Base-by-base conservation (phyloP, 2,888 invertebrate genomes). In the Brachynemurus nebulosus region DNA sequence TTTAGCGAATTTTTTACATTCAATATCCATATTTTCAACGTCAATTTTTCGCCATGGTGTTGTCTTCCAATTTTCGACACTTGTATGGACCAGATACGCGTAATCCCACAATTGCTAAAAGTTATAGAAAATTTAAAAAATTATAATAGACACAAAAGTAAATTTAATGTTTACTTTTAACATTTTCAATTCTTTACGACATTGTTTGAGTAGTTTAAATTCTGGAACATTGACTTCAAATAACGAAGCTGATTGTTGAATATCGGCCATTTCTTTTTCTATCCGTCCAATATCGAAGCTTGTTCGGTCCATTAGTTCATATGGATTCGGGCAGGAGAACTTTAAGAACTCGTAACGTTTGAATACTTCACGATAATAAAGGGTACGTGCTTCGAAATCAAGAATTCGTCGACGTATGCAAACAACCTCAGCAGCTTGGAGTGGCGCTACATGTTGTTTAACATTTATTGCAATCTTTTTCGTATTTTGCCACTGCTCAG, bases 11-110 rank as follows among this genome's bases (percentile, higher is more conserved):
- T 93, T 91, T 62, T 96, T 96, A 64, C 95, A 95, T 64, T 96
- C 95, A 53, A 95, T 89, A 59, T 96, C 96, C 93, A 96, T 95
- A 58, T 93, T 92, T 66, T 96, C 96, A 33, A 95, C 93, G 59
- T 96, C 93, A 48, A 96, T 92, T 62, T 92, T 89, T 45, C 89
- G 76, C 96, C 96, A 96, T 0, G 90, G 89, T 0, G 95, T 95
- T 1, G 86, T 91, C 64, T 95, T 95, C 96, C 96, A 96, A 59
- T 93, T 91, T 57, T 91, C 86, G 47, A 96, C 89, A 57, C 88
- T 85, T 3, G 89, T 86, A 52, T 80, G 78, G 2, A 96, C 92
- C 52, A 93, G 89, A 57, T 76, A 75, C 8, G 86, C 82, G 60
- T 95, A 93, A 67, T 96, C 95, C 96, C 96, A 96, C 9, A 96